Conservation (phyloP, 2,113 vertebrate genomes). For the Brachypodius melanocephalos region DNA sequence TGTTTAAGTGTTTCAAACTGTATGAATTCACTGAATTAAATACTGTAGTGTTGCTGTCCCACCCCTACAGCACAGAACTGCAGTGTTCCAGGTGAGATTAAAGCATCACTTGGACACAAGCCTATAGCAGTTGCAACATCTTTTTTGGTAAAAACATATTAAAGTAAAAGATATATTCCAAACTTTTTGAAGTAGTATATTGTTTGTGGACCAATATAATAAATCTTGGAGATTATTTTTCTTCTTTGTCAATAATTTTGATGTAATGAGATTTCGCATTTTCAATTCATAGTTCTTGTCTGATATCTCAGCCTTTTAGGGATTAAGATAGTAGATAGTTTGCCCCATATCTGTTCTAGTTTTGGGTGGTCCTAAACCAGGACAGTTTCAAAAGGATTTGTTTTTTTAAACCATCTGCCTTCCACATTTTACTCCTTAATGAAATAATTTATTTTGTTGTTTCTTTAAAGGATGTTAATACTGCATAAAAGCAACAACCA, state of each 20-base stretch:
- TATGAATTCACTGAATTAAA: background rate
- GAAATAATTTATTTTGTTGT: slow-evolving; percentile 62
- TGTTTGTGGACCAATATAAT: background rate
- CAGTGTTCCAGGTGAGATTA: background rate
- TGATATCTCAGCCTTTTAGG: background rate
- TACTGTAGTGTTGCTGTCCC: background rate
- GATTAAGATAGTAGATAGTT: background rate
- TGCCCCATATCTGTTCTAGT: background rate
- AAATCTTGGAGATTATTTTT: background rate
- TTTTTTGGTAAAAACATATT: background rate
- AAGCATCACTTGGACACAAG: background rate
- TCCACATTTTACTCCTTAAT: slow-evolving; percentile 68
- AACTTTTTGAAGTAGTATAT: background rate
- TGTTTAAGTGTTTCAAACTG: background rate
- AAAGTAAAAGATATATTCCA: background rate
- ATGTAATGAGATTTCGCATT: background rate
- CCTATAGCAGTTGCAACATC: background rate
- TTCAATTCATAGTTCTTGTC: background rate
- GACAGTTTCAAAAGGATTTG: slow-evolving; percentile 37
- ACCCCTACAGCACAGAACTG: background rate
- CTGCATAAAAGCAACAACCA: slow-evolving; percentile 4
- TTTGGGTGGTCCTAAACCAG: slow-evolving; percentile 68
- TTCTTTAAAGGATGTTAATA: slow-evolving; percentile 50
- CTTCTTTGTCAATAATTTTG: background rate
- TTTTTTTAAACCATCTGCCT: slow-evolving; percentile 68